Base-by-base conservation (phyloP, 1,140 invertebrate genomes). In the Mercenaria mercenaria region DNA sequence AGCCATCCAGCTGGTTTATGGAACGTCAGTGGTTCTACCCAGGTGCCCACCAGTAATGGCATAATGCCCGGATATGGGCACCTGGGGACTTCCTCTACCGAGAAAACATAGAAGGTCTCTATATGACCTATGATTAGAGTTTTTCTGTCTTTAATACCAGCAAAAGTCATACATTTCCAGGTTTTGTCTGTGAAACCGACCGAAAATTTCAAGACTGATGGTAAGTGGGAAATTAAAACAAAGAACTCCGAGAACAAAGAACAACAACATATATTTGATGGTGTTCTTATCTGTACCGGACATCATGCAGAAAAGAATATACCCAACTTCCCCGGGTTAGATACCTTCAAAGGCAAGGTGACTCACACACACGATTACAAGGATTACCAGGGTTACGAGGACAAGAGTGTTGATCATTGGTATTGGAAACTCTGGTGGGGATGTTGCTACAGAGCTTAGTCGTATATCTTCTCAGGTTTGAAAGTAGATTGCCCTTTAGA, bases 341-440 rank as follows among this genome's bases (percentile, higher is more conserved):
- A 95, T 0, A 91, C 93, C 10, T 97, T 97, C 91, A 91, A 95
- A 87, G 96, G 96, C 15, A 90, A 94, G 72, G 93, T 96, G 11
- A 92, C 96, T 13, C 96, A 97, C 86, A 95, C 96, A 1, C 96
- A 96, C 50, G 92, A 95, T 11, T 97, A 96, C 91, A 95, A 95
- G 69, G 72, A 92, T 43, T 32, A n/a, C 6, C 29, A 29, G 94
- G 93, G 95, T 15, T 96, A 94, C 87, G 95, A 96, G 72, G 95
- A 95, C 52, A 96, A 92, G 93, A 34, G 96, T 96, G 10, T 91
- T 97, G 23, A 94, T 97, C 26, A 91, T 97, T 29, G 96, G 97
- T 18, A 95, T 97, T 37, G 96, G 96, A 13, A 97, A 97, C 91
- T 97, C 96, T 29, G 96, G 95, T 11, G 92, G 95, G 0, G 96